Evolutionary conservation across 2,797 vertebrate species (phyloP).

Genomic region (Melanogrammus aeglefinus): DNA sequence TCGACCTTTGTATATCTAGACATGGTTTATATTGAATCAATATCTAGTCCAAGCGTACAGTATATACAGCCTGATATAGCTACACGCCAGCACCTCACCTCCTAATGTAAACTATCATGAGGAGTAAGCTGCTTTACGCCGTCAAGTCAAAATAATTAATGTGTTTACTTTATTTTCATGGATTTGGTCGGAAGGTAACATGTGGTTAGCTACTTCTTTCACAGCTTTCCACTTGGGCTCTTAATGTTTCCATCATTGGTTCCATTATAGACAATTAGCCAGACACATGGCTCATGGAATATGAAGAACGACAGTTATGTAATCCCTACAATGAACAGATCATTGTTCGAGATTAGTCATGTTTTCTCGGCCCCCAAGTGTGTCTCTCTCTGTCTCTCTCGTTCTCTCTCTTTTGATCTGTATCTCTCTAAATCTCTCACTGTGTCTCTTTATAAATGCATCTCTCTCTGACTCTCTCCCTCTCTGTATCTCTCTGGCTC

Average conservation of each 20-base stretch:
- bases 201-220: constrained; percentile 49
- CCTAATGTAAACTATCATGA: background rate
- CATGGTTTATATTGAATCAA: background rate
- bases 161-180: background rate
- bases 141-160: background rate
- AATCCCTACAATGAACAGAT: constrained; percentile 57
- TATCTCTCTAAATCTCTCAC: constrained; percentile 29
- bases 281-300: constrained; percentile 56
- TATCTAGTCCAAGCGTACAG: background rate
- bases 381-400: background rate
- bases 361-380: constrained; percentile 32
- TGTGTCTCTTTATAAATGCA: constrained; percentile 6
- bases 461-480: constrained; percentile 20
- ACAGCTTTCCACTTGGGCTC: constrained; percentile 47
- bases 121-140: background rate
- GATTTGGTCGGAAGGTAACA: constrained; percentile 40
- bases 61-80: background rate
- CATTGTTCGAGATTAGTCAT: constrained; percentile 55
- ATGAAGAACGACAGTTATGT: constrained; percentile 61
- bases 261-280: constrained; percentile 63
- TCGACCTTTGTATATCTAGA: background rate
- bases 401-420: background rate
- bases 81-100: background rate
- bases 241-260: constrained; percentile 59
- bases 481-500: constrained; percentile 6